Conservation (phyloP, 1,140 invertebrate species). For the Ostrea edulis region DNA sequence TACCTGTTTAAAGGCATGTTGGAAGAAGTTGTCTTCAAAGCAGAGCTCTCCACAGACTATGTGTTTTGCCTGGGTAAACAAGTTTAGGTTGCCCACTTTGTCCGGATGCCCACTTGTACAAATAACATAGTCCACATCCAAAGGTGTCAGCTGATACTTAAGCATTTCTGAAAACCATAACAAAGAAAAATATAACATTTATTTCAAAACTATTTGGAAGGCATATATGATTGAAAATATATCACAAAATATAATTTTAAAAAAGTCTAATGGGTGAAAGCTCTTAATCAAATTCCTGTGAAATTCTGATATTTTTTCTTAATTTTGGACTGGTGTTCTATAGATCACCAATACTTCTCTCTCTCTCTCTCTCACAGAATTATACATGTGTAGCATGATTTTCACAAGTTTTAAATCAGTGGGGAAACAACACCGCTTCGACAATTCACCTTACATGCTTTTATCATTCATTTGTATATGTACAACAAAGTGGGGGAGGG, state of each 20-base stretch:
- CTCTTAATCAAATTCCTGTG: neutral
- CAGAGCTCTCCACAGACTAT: conserved; percentile 89
- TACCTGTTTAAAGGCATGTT: conserved; percentile 73
- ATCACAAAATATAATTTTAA: neutral
- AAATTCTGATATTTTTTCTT: too few species aligned
- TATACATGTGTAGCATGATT: too few species aligned
- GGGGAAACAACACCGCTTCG: too few species aligned
- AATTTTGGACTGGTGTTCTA: too few species aligned
- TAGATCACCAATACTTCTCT: too few species aligned
- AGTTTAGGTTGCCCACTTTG: conserved; percentile 95
- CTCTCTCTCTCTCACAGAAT: too few species aligned
- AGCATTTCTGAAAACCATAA: conserved; percentile 81
- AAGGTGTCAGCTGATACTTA: conserved; percentile 82
- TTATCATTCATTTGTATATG: too few species aligned
- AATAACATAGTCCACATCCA: conserved; percentile 89
- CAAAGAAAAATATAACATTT: neutral
- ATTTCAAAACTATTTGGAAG: too few species aligned
- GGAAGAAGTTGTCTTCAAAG: conserved; percentile 63
- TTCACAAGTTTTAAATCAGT: too few species aligned
- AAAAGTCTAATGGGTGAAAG: neutral
- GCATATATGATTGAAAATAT: neutral
- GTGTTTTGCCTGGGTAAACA: conserved; percentile 92
- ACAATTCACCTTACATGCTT: too few species aligned
- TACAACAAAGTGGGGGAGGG: too few species aligned
- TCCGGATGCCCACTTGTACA: conserved; percentile 95